These are phyloP conservation scores for Sandelia bainsii DNA, from an alignment of 2,797 vertebrate genomes.

Conservation along the genomic window DNA sequence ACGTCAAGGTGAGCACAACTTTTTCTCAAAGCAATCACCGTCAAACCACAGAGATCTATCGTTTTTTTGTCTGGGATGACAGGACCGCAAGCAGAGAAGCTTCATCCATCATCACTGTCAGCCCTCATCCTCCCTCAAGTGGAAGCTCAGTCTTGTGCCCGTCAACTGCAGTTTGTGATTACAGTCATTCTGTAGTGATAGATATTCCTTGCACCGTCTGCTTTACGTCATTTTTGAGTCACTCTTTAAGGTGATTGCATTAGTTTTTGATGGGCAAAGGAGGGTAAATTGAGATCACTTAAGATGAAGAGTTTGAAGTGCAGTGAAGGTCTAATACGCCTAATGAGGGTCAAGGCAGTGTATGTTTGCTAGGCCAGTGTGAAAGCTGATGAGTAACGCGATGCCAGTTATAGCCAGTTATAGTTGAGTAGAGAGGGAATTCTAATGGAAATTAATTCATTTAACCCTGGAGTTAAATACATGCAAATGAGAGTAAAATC, in stretches of 20 bases:
- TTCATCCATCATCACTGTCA: slow-evolving; percentile 28
- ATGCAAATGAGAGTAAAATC: slow-evolving; percentile 48
- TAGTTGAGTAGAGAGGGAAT: slow-evolving; percentile 33
- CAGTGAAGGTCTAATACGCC: slow-evolving; percentile 20
- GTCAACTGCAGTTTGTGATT: slow-evolving; percentile 23
- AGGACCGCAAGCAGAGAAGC: background rate
- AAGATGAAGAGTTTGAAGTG: slow-evolving; percentile 24
- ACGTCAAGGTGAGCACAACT: slow-evolving; percentile 92
- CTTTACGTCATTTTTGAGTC: slow-evolving; percentile 8
- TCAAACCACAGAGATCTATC: slow-evolving; percentile 9
- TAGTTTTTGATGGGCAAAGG: slow-evolving; percentile 14
- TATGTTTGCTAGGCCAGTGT: background rate
- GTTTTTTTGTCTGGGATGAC: slow-evolving; percentile 14
- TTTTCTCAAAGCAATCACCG: slow-evolving; percentile 16
- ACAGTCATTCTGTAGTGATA: slow-evolving; percentile 13
- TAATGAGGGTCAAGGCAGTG: slow-evolving; percentile 46
- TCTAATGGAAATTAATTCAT: slow-evolving; percentile 45
- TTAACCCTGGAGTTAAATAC: slow-evolving; percentile 63
- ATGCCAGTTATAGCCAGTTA: slow-evolving; percentile 32
- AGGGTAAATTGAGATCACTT: slow-evolving; percentile 34
- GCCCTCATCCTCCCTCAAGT: slow-evolving; percentile 30
- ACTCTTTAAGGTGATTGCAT: slow-evolving; percentile 34
- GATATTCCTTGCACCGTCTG: slow-evolving; percentile 13
- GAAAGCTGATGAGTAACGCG: slow-evolving; percentile 37
- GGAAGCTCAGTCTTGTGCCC: slow-evolving; percentile 24